A percentile compares a stretch with the other conserved stretches of the same genome.
Evolutionary conservation across 2,888 invertebrate genomes (phyloP).

Genomic region (Melinopterus prodromus): DNA sequence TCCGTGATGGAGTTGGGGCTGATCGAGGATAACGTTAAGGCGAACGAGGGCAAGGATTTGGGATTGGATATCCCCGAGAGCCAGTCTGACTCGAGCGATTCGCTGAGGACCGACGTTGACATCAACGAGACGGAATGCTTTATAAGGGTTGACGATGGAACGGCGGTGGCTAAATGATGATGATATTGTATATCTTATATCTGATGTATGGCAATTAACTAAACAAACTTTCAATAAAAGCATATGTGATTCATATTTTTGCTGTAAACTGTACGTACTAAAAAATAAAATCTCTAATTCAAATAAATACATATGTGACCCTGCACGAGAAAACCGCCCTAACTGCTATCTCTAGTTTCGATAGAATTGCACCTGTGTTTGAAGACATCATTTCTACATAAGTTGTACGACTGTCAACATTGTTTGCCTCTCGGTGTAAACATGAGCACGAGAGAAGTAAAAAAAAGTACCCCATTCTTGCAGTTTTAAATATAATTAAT

Average conservation of each 20-base stretch:
- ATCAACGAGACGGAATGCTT: constrained; percentile 31
- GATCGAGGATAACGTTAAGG: constrained; percentile 31
- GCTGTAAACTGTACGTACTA: not conserved
- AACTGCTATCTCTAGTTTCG: too few relatives aligned
- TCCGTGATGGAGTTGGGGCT: constrained; percentile 29
- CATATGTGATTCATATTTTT: not conserved
- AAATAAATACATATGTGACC: too few relatives aligned
- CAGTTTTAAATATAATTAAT: too few relatives aligned
- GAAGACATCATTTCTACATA: too few relatives aligned
- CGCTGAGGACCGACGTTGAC: constrained; percentile 19
- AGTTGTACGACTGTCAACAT: too few relatives aligned
- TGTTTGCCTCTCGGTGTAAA: too few relatives aligned
- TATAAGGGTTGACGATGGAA: constrained; percentile 20
- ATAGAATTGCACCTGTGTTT: too few relatives aligned
- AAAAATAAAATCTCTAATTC: too few relatives aligned
- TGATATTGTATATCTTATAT: not conserved
- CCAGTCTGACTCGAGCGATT: constrained; percentile 13
- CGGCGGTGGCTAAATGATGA: not conserved
- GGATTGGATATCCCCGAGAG: constrained; percentile 17
- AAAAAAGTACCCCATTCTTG: too few relatives aligned
- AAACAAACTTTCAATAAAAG: not conserved
- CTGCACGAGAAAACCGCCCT: too few relatives aligned
- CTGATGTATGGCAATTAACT: not conserved
- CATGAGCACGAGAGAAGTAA: too few relatives aligned
- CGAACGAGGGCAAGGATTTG: constrained; percentile 21